Base-by-base conservation (phyloP, 2,113 vertebrate species). In the Calypte anna region DNA sequence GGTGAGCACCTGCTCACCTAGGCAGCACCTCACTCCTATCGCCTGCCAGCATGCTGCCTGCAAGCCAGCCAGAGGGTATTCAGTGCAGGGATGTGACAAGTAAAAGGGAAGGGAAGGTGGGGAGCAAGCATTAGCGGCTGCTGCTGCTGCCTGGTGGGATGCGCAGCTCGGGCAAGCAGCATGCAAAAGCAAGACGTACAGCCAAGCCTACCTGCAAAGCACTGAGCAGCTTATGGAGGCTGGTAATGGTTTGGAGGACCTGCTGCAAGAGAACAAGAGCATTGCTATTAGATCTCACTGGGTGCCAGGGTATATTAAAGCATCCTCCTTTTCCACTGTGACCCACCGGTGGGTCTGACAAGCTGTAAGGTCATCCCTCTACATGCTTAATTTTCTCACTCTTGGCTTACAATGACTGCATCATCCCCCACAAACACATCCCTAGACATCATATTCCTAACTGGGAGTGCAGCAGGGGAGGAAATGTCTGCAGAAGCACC, bases 141-240 rank as follows among this genome's bases (percentile, higher is more conserved):
- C 17, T 63, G 24, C 68, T 33, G 24, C 68, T 33, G 73, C 21
- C 54, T 54, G 51, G 48, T 2, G 5, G 36, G 54, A 46, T 12
- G 36, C 0, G 7, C 43, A 57, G 73, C 30, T 51, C 0, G 5
- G 33, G 46, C 31, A 85, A 58, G 75, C 7, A 6, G 78, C 5
- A 36, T 44, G 72, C 61, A 59, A 46, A 72, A 96, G 85, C 14
- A 3, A 74, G 57, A 61, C 51, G 80, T 70, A 43, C 0, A 8
- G 80, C 75, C 59, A 74, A 95, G 93, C 62, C 22, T 97, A 99
- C 99, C 98, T 99, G 99, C 94, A 99, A 97, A 53, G 97, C 96
- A 95, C 97, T 99, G 87, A 99, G 98, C 91, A 99, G 98, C 31
- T 98, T 98, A 25, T 99, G 98, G 70, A 99, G 98, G 74, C 98